Base-by-base conservation (phyloP, 2,113 vertebrate genomes). In the Poeciliopsis prolifica region DNA sequence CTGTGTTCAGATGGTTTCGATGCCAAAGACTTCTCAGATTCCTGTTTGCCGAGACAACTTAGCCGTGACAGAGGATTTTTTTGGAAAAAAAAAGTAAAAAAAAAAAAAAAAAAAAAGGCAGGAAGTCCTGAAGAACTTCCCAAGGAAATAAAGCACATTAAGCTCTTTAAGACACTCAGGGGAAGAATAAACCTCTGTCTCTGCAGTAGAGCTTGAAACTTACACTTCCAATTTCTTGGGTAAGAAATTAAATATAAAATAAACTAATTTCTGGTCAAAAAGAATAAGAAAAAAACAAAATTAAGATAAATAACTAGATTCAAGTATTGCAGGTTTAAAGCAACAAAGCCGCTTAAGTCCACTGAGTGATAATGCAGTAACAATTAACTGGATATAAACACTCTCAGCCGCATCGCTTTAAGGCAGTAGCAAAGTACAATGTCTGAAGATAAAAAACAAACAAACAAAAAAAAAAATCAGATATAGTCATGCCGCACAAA, bases 251-350 rank as follows among this genome's bases (percentile, higher is more conserved):
- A 71, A 77, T 68, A 75, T 65, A 42, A 78, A 80, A 79, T 78
- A 71, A 68, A 33, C 73, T 81, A 64, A 82, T 58, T 10, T n/a
- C 82, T 83, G 86, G 83, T 83, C 40, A 65, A 78, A 37, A 37
- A 37, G 10, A 37, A 28, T 1, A 28, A 28, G 28, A 28, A 28
- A 28, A 37, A 37, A 12, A 12, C 11, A 10, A 37, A 65, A 78
- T 67, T 83, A 58, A 76, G 82, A 89, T 83, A 93, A 87, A 90
- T 87, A 74, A 87, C 90, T 83, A 66, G 74, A 88, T 94, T 94
- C 93, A 95, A 95, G 93, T 95, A 92, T 92, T 83, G 89, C 93
- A 94, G 93, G 91, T 92, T 91, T 81, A 84, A 92, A 93, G 89
- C 86, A 86, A 88, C 78, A 72, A 90, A 87, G 82, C 70, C 22